These are phyloP conservation scores for Plectus sambesii DNA, from an alignment of 1,140 invertebrate species.

Conservation along the genomic window DNA sequence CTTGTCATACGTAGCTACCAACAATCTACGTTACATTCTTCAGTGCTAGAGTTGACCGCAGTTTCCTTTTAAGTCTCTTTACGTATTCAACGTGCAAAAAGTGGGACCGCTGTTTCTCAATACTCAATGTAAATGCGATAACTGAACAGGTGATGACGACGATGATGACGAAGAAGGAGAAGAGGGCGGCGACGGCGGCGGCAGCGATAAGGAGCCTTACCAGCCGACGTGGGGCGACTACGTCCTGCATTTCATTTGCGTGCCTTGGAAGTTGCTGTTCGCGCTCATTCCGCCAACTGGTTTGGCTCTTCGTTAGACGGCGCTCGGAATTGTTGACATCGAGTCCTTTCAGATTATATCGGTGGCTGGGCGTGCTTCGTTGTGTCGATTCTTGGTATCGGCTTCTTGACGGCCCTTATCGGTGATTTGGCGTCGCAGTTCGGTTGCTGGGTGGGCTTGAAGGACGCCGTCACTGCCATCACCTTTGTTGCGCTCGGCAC, in stretches of 20 bases:
- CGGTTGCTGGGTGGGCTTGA: slow-evolving; percentile 45
- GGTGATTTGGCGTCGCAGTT: slow-evolving; percentile 45
- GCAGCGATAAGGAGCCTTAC: slow-evolving; percentile 26
- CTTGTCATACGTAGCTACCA: no score
- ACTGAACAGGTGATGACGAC: slow-evolving; percentile 46
- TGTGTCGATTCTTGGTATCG: slow-evolving; percentile 40
- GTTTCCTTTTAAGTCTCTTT: no score
- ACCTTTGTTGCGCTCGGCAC: slow-evolving; percentile 61
- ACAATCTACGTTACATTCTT: no score
- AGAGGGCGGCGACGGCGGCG: slow-evolving; percentile 52
- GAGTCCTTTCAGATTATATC: slow-evolving; percentile 36
- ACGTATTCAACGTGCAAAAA: no score
- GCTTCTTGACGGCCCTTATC: slow-evolving; percentile 39
- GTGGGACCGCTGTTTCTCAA: no score
- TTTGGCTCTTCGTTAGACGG: slow-evolving; percentile 48
- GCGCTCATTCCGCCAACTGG: slow-evolving; percentile 95
- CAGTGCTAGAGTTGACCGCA: no score
- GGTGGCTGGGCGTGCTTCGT: slow-evolving; percentile 46
- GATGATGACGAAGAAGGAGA: slow-evolving; percentile 52
- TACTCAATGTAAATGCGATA: no score
- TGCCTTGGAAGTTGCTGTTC: slow-evolving; percentile 96
- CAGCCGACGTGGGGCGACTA: slow-evolving; percentile 76
- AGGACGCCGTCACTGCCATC: slow-evolving; percentile 44
- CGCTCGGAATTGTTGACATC: neutral
- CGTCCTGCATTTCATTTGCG: slow-evolving; percentile 82